Evolutionary conservation across 2,797 vertebrate species (phyloP).

Genomic region (Rhinogobio ventralis): DNA sequence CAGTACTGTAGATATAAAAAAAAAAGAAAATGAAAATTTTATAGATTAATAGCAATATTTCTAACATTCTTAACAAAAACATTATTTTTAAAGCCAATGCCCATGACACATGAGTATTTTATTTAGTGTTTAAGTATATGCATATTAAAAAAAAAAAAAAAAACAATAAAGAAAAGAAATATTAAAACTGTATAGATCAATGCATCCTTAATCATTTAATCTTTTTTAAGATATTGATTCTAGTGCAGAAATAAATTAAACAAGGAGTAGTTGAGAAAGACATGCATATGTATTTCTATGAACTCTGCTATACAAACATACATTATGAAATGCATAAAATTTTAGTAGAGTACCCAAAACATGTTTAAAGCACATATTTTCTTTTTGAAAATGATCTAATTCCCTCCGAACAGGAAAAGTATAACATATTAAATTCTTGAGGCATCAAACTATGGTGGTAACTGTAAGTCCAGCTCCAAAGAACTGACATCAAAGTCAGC

Average conservation of each 20-base stretch:
- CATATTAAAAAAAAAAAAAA: background rate
- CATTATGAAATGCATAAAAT: background rate
- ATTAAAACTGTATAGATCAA: background rate
- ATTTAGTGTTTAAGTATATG: background rate
- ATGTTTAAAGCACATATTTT: background rate
- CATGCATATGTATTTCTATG: background rate
- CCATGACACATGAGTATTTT: background rate
- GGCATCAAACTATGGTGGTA: background rate
- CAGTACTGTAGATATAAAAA: no score
- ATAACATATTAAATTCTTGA: background rate
- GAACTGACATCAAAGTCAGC: conserved; percentile 14
- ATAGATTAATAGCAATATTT: background rate
- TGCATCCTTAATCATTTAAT: background rate
- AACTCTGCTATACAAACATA: background rate
- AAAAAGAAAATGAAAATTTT: no score
- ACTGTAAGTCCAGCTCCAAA: background rate
- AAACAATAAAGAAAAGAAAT: background rate
- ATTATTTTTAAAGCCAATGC: background rate
- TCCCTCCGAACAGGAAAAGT: background rate
- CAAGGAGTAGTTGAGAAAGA: background rate
- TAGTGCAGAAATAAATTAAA: background rate
- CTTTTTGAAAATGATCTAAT: background rate
- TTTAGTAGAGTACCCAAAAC: background rate
- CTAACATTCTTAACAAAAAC: background rate
- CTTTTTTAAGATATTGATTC: background rate